These are phyloP conservation scores for Spheniscus humboldti DNA, from an alignment of 2,797 vertebrate species.

Conservation along the genomic window DNA sequence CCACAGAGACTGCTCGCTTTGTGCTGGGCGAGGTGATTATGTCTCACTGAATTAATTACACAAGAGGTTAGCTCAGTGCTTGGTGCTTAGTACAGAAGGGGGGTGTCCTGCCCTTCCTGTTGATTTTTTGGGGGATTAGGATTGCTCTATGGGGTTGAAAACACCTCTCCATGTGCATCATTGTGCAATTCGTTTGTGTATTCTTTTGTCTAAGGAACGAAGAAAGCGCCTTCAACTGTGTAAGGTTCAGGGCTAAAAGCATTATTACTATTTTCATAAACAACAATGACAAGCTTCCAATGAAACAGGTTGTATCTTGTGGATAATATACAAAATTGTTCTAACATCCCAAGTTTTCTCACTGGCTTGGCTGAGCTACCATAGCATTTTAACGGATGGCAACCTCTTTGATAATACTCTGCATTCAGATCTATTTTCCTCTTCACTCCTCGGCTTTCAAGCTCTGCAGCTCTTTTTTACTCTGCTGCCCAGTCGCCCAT, in stretches of 20 bases:
- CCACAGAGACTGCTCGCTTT: rapidly evolving
- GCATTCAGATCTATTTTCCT: background rate
- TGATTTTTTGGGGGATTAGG: background rate
- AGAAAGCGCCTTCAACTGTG: background rate
- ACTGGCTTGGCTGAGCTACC: background rate
- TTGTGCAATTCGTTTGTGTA: background rate
- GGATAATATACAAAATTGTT: background rate
- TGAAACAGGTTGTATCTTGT: background rate
- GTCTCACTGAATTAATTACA: background rate
- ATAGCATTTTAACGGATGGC: background rate
- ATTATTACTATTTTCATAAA: background rate
- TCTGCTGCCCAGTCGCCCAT: background rate
- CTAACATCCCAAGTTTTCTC: background rate
- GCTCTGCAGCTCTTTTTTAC: background rate
- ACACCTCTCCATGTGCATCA: rapidly evolving
- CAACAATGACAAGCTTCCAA: background rate
- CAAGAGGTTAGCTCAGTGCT: background rate
- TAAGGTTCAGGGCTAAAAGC: background rate
- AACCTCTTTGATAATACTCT: background rate
- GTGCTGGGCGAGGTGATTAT: background rate
- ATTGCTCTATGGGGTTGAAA: background rate
- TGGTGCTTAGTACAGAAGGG: background rate
- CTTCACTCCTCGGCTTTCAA: background rate
- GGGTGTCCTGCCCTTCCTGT: background rate
- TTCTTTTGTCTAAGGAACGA: background rate